Base-by-base conservation (phyloP, 2,113 vertebrate genomes). In the Passer montanus region DNA sequence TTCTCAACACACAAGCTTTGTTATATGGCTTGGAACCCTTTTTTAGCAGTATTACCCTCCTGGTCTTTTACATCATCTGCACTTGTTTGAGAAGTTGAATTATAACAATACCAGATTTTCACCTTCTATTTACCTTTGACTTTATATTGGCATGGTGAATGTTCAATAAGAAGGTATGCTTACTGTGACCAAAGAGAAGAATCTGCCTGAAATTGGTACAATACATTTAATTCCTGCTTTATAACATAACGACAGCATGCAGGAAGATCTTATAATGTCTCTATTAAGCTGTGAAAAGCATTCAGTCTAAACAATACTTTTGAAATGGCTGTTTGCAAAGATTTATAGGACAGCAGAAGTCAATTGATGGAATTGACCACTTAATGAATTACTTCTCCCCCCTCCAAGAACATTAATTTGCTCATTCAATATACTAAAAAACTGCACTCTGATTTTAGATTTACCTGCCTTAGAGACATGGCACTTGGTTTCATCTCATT, bases 21-120 rank as follows among this genome's bases (percentile, higher is more conserved):
- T 89, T 89, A 93, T 86, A 92, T 13, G 37, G 66, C 94, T 98
- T 94, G 73, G 87, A 97, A 95, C 69, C 74, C 33, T 95, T 26
- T n/a, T 94, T 97, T 88, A 96, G 60, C 67, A 94, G 93, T 78
- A 83, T 96, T 95, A 76, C 77, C 33, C 90, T 84, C 83, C 56
- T 56, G 37, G n/a, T 94, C 44, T 37, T 79, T 96, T 95, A 94
- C 75, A 69, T 94, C 82, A 84, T 95, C 69, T 87, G 53, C 33
- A 20, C 35, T 52, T 90, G 84, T 79, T 90, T 76, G 94, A 96
- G 56, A 50, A 89, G 67, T 73, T 67, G 41, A 66, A 91, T 72
- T 84, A 9, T 83, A 87, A 81, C 63, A 72, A 56, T 67, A 73
- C 8, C 14, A 78, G 66, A 50, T 84, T 79, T 87, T 39, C 16